Base-by-base conservation (phyloP, 1,140 invertebrate species). In the Mizuhopecten yessoensis region DNA sequence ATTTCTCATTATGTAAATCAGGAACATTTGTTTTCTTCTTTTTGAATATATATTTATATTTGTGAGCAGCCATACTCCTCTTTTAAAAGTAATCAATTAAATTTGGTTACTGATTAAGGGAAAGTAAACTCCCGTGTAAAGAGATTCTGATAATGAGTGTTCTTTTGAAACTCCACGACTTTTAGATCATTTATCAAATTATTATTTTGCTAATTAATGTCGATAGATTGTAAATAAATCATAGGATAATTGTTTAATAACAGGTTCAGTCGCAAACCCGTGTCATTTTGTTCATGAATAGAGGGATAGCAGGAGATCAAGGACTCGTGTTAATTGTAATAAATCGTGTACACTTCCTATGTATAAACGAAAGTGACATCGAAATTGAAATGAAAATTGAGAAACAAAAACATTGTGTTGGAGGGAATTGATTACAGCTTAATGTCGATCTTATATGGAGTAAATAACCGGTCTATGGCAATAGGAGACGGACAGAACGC, bases 361-460 rank as follows among this genome's bases (percentile, higher is more conserved):
- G 57, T 75, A 75, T 75, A 75, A 75, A 75, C n/a, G 57, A 75
- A 75, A 75, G 57, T n/a, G 57, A 75, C 57, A 29, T 75, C 57
- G 23, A 75, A 75, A 75, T 75, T 75, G 57, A 75, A 75, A 75
- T 75, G 57, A 75, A 75, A 75, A 75, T 75, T 29, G 57, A 75
- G 57, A 75, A 75, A 75, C 57, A 75, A 75, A 45, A 75, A 75
- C 57, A 75, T 75, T 75, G 57, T 75, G 57, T 75, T 75, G 57
- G 57, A 75, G 2, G 23, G n/a, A 75, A 75, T 75, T 75, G 57
- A 75, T 75, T 75, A 17, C 57, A 29, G 57, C 57, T 75, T 75
- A 75, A 75, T 75, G 57, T 75, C 57, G 57, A 75, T 75, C 57
- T 75, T 75, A 75, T 75, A 75, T 75, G 57, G 57, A n/a, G 57